Base-by-base conservation (phyloP, 2,113 vertebrate species). In the Loxodonta africana region DNA sequence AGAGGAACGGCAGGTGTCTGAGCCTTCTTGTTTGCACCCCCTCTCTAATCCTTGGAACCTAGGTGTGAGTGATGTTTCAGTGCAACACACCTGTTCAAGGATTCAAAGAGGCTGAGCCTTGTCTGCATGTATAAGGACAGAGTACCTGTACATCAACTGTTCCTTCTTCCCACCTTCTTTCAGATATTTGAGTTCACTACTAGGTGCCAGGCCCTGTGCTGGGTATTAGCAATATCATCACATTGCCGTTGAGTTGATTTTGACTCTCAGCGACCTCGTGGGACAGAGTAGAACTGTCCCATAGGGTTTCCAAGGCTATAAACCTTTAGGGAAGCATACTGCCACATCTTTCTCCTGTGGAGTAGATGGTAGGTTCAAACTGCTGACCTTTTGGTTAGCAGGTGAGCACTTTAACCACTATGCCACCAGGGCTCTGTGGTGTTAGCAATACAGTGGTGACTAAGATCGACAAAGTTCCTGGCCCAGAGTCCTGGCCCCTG, bases 81-180 rank as follows among this genome's bases (percentile, higher is more conserved):
- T 98, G 96, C 97, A 97, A 98, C 97, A 98, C 96, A 98, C 97
- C 97, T 98, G 90, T 97, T 96, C 97, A 98, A 97, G 97, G 96
- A 97, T 97, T 97, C 95, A 96, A 97, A 98, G 97, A 98, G 95
- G 97, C 91, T 63, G 97, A 98, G 97, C 82, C 53, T 94, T 92
- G 82, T 97, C 97, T 97, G 20, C 97, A 46, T 63, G 9, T 82
- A 51, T 92, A 95, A 97, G 82, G 80, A 80, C 83, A 3, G 20
- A 65, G 63, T 67, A 84, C 87, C 20, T 60, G 23, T n/a, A 15
- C 5, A 20, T 89, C 41, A 28, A 48, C 23, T 81, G 69, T 67
- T 63, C 76, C 51, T 76, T 41, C n/a, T 78, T 80, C 46, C 41
- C 48, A 69, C 69, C 20, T 41, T 83, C 28, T 85, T 92, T 83